Conservation (phyloP, 2,888 invertebrate genomes). For the Linyphia triangularis region DNA sequence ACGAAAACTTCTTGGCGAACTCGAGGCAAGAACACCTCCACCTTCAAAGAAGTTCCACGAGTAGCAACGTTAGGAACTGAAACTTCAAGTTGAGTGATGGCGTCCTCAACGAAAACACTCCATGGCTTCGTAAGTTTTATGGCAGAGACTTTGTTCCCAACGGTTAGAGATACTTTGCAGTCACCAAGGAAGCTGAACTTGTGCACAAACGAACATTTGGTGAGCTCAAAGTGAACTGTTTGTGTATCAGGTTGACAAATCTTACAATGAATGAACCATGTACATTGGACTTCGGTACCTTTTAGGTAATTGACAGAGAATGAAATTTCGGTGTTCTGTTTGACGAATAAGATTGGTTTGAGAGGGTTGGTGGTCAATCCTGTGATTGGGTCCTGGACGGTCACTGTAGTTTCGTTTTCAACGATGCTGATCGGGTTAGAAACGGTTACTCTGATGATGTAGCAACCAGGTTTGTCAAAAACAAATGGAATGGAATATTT, state of each 20-base stretch:
- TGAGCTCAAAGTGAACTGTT: background rate
- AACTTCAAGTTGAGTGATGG: background rate
- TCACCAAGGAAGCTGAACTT: background rate
- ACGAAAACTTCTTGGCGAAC: background rate
- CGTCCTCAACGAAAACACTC: conserved; percentile 35
- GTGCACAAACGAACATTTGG: background rate
- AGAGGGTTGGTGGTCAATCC: background rate
- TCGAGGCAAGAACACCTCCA: background rate
- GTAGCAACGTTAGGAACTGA: background rate
- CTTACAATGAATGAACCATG: conserved; percentile 23
- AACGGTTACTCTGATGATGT: background rate
- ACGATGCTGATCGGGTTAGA: conserved; percentile 9
- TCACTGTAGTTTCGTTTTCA: background rate
- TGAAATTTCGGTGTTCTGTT: background rate
- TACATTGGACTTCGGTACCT: conserved; percentile 24
- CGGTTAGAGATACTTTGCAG: conserved; percentile 1
- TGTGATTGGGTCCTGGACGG: background rate
- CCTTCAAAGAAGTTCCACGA: background rate
- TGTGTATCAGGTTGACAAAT: background rate
- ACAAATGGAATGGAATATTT: background rate
- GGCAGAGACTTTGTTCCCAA: background rate
- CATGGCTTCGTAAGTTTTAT: background rate
- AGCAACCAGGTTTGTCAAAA: background rate
- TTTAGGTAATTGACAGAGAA: background rate
- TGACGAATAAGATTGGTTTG: background rate